Conservation (phyloP, 2,888 invertebrate genomes). For the Thereva unica region DNA sequence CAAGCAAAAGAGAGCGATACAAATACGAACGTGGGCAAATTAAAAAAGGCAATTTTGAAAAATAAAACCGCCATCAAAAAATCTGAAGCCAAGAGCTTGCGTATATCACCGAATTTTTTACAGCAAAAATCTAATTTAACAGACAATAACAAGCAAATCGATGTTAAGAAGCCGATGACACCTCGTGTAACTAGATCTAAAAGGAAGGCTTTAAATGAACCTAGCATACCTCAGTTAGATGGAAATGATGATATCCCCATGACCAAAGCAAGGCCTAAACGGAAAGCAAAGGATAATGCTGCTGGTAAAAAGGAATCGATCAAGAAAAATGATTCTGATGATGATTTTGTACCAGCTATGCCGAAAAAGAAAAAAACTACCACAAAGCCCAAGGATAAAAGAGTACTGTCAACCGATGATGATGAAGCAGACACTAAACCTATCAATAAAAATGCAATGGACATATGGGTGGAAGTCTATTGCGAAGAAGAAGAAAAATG, state of each 20-base stretch:
- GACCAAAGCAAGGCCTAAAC: constrained; percentile 48
- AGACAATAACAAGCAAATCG: not conserved
- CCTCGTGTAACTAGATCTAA: not conserved
- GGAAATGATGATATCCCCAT: constrained; percentile 59
- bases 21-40: no score
- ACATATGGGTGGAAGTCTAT: constrained; percentile 88
- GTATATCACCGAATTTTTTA: constrained; percentile 9
- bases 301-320: not conserved
- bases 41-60: no score
- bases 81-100: not conserved
- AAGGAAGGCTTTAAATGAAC: not conserved
- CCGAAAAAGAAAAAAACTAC: constrained; percentile 45
- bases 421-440: constrained; percentile 43
- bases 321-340: constrained; percentile 44
- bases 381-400: constrained; percentile 55
- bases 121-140: constrained; percentile 1
- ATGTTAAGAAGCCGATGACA: no score
- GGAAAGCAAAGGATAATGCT: constrained; percentile 33
- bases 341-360: constrained; percentile 50
- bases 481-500: constrained; percentile 84
- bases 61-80: no score
- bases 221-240: constrained; percentile 62
- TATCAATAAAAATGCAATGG: constrained; percentile 57
- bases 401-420: constrained; percentile 68
- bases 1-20: no score